Conservation (phyloP, 1,140 invertebrate genomes). For the Heliconius hewitsoni region DNA sequence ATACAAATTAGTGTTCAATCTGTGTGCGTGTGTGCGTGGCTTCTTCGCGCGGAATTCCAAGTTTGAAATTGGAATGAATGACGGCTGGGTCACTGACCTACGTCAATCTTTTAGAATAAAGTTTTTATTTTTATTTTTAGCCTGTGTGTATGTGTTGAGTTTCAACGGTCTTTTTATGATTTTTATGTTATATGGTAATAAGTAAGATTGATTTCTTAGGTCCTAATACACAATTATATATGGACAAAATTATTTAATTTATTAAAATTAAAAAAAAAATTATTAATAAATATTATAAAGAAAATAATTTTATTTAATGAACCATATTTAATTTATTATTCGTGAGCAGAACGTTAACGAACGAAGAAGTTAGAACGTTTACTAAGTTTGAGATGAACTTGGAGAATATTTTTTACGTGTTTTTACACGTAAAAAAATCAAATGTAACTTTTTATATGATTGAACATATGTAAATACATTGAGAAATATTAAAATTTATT, state of each 20-base stretch:
- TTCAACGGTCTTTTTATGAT: conserved; percentile 10
- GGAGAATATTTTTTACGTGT: background rate
- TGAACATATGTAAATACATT: no score
- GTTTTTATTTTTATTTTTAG: conserved; percentile 23
- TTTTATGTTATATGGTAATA: background rate
- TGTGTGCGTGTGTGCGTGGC: conserved; percentile 63
- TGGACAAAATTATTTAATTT: no score
- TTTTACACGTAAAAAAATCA: background rate
- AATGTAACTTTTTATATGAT: no score
- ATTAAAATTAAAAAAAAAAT: background rate
- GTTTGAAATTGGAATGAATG: conserved; percentile 78
- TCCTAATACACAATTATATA: background rate
- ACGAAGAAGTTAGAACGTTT: background rate
- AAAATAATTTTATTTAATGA: background rate
- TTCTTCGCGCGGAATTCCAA: conserved; percentile 75
- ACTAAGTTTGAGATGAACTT: background rate
- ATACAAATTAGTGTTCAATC: conserved; percentile 53
- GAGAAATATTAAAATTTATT: no score
- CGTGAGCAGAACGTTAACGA: background rate
- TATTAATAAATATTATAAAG: background rate
- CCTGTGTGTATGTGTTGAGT: conserved; percentile 11
- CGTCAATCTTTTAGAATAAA: conserved; percentile 58
- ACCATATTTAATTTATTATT: background rate
- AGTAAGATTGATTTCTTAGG: background rate
- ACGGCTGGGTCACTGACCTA: conserved; percentile 76